Evolutionary conservation across 1,140 invertebrate genomes (phyloP).

Genomic region (Bactericera cockerelli): DNA sequence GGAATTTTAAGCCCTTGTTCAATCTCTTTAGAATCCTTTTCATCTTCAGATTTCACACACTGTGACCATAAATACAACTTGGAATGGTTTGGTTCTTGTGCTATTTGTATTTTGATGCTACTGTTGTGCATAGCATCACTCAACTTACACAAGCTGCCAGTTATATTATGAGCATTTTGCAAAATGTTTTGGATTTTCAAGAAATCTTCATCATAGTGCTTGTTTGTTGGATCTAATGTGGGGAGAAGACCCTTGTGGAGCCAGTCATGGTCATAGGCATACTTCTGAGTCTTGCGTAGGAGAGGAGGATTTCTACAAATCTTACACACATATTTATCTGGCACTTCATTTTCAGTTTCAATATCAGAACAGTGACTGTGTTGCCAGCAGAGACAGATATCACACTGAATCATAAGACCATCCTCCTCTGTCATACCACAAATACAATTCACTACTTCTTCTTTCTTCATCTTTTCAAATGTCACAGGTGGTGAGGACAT

Average conservation of each 20-base stretch:
- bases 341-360: slow-evolving; percentile 60
- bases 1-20: slow-evolving; percentile 29
- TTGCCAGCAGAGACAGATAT: slow-evolving; percentile 87
- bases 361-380: slow-evolving; percentile 78
- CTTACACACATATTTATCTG: slow-evolving; percentile 77
- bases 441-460: slow-evolving; percentile 76
- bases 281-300: slow-evolving; percentile 50
- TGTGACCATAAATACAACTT: slow-evolving; percentile 66
- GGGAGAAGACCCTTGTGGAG: slow-evolving; percentile 65
- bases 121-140: slow-evolving; percentile 7
- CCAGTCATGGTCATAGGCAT: slow-evolving; percentile 74
- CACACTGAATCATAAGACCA: slow-evolving; percentile 82
- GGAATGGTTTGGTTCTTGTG: slow-evolving; percentile 47
- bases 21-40: background rate
- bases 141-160: slow-evolving; percentile 12
- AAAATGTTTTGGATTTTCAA: slow-evolving; percentile 13
- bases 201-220: slow-evolving; percentile 14
- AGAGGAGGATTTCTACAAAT: slow-evolving; percentile 65
- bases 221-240: slow-evolving; percentile 26
- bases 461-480: slow-evolving; percentile 25
- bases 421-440: slow-evolving; percentile 74
- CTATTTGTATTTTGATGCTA: slow-evolving; percentile 14
- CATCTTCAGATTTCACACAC: slow-evolving; percentile 13
- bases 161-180: slow-evolving; percentile 14
- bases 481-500: background rate